Percentiles rank a stretch among this genome's conserved stretches.
Evolutionary conservation across 2,888 invertebrate species (phyloP).

Genomic region (Pogonocherus hispidulus): DNA sequence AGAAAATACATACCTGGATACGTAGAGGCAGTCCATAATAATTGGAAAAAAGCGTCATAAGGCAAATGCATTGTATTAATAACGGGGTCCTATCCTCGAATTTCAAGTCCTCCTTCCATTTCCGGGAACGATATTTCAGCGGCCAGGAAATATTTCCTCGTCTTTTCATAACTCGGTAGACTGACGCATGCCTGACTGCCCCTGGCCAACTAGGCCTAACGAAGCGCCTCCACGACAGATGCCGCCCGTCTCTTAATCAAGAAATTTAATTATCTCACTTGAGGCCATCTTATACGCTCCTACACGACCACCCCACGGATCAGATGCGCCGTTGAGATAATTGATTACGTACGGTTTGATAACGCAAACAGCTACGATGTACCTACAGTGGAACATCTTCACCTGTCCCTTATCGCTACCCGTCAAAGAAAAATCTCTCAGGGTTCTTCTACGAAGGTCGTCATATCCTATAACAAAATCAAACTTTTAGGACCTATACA

Average conservation of each 20-base stretch:
- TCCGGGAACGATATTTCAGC: no score
- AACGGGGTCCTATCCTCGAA: no score
- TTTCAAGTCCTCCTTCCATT: neutral
- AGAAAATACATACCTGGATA: no score
- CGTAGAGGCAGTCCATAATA: no score
- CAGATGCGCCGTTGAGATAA: neutral
- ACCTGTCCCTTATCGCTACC: no score
- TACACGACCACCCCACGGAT: constrained; percentile 12
- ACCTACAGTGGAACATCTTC: neutral
- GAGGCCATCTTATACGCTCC: neutral
- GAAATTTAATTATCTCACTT: constrained; percentile 19
- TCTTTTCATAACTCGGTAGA: neutral
- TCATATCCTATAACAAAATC: no score
- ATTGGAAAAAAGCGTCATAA: no score
- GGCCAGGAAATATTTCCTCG: neutral
- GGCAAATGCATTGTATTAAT: no score
- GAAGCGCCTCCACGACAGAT: constrained; percentile 12
- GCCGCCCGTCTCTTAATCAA: constrained; percentile 10
- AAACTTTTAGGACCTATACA: no score
- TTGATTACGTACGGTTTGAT: neutral
- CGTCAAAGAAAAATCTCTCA: no score
- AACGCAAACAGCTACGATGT: neutral
- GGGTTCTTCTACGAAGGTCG: no score
- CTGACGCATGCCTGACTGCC: neutral
- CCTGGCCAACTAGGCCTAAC: constrained; percentile 6